phyloP scores from a whole-genome alignment of 2,797 vertebrate species.

The Trachurus trachurus region DNA sequence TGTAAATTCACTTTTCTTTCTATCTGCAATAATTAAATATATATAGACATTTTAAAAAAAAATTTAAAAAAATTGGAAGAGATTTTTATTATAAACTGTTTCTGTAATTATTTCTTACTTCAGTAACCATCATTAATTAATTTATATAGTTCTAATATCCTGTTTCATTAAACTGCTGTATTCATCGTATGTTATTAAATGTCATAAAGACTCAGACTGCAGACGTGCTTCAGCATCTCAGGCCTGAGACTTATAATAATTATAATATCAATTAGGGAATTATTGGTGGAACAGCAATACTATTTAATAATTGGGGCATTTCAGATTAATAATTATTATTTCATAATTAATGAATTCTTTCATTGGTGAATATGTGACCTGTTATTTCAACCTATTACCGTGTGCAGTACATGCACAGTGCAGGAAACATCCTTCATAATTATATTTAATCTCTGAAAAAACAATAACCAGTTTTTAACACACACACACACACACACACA shows the following conservation, averaged over 20 bases:
- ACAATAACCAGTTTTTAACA: conserved; percentile 8
- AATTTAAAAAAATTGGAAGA: background rate
- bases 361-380: conserved; percentile 51
- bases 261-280: conserved; percentile 67
- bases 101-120: conserved; percentile 33
- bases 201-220: conserved; percentile 32
- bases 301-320: conserved; percentile 69
- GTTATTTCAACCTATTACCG: conserved; percentile 46
- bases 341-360: conserved; percentile 69
- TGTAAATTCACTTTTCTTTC: background rate
- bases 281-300: conserved; percentile 59
- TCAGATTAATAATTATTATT: conserved; percentile 69
- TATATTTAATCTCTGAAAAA: conserved; percentile 21
- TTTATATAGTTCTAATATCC: conserved; percentile 29
- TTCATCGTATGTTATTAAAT: conserved; percentile 51
- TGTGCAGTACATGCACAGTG: background rate
- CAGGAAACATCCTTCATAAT: conserved; percentile 5
- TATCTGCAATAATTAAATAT: background rate
- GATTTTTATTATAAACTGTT: background rate
- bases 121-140: conserved; percentile 14
- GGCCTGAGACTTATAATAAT: conserved; percentile 53
- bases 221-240: conserved; percentile 32
- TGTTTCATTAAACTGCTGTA: conserved; percentile 37
- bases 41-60: background rate
- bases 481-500: background rate